phyloP scores from a whole-genome alignment of 2,888 invertebrate genomes.

The Hymenopus coronatus region DNA sequence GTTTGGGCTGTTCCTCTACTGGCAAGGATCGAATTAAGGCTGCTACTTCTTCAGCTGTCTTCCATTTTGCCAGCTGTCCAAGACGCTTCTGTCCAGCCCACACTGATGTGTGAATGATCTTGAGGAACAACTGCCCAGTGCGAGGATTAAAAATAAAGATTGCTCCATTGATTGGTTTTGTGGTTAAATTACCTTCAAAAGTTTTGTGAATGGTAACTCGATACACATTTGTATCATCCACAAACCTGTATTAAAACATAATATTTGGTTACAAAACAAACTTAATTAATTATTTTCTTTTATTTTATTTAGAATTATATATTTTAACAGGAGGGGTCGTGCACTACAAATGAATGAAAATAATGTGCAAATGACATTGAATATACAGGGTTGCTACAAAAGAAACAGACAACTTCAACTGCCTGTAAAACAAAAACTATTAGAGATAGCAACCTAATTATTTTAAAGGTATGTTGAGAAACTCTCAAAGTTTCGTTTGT shows the following conservation, averaged over 20 bases:
- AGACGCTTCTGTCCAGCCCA: constrained; percentile 99
- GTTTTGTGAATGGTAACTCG: constrained; percentile 99
- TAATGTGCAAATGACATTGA: too few species aligned
- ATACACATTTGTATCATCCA: constrained; percentile 99
- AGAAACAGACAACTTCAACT: too few species aligned
- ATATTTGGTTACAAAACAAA: not conserved
- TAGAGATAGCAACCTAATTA: too few species aligned
- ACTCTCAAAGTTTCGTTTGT: too few species aligned
- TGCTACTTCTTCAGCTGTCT: constrained; percentile 99
- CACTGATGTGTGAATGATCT: constrained; percentile 99
- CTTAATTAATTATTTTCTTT: too few species aligned
- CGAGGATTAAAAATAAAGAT: constrained; percentile 99
- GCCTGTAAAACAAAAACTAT: too few species aligned
- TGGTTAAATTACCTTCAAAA: constrained; percentile 98
- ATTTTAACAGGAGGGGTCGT: too few species aligned
- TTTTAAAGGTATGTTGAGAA: too few species aligned
- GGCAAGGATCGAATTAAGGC: constrained; percentile 97
- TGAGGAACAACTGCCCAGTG: constrained; percentile 97
- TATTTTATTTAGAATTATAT: too few species aligned
- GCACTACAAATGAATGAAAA: too few species aligned
- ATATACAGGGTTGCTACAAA: too few species aligned
- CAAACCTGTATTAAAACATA: constrained; percentile 61
- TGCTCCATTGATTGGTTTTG: constrained; percentile 99
- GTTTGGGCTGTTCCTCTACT: constrained; percentile 99
- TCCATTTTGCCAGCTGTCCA: constrained; percentile 97